These are phyloP conservation scores for Sternotherus odoratus DNA, from an alignment of 2,797 vertebrate species.

Conservation along the genomic window DNA sequence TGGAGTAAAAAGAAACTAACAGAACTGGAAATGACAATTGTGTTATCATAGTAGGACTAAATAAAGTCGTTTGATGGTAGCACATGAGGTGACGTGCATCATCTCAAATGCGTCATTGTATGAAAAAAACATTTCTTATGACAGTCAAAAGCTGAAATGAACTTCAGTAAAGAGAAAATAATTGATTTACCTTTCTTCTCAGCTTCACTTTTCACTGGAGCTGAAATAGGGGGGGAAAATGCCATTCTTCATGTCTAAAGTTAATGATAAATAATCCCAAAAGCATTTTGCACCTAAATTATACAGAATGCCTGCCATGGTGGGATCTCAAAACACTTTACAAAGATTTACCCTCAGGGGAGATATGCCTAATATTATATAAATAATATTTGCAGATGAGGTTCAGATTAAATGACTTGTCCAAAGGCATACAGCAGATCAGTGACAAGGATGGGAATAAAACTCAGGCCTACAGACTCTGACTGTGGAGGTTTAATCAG, in stretches of 20 bases:
- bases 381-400: neutral
- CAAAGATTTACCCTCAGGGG: neutral
- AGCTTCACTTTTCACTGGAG: slow-evolving; percentile 48
- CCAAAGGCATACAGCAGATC: neutral
- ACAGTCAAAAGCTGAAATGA: slow-evolving; percentile 28
- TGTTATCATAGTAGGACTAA: slow-evolving; percentile 40
- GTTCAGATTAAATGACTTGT: neutral
- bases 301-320: neutral
- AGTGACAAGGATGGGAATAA: neutral
- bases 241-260: neutral
- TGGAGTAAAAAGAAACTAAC: slow-evolving; percentile 28
- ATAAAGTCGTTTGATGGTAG: slow-evolving; percentile 16
- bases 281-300: neutral
- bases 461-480: neutral
- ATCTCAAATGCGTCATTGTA: neutral
- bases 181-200: slow-evolving; percentile 73
- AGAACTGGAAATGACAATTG: slow-evolving; percentile 43
- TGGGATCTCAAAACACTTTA: neutral
- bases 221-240: slow-evolving; percentile 65
- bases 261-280: neutral
- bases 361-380: neutral
- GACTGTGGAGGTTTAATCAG: neutral
- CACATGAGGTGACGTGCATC: neutral
- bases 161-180: slow-evolving; percentile 50
- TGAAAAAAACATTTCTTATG: slow-evolving; percentile 46